Conservation (phyloP, 1,140 invertebrate species). For the Hyphantria cunea region DNA sequence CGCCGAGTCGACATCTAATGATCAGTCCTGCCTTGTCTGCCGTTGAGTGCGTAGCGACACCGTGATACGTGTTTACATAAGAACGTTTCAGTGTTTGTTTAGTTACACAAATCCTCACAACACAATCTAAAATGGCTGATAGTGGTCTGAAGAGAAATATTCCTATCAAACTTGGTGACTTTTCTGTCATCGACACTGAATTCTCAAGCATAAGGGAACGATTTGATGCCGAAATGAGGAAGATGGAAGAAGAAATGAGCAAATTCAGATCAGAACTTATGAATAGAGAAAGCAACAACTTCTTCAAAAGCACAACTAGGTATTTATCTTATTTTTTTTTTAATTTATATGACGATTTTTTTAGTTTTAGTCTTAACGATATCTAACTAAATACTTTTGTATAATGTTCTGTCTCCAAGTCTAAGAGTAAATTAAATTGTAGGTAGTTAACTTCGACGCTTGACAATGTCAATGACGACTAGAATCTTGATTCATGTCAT, state of each 20-base stretch:
- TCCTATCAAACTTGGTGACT: conserved; percentile 96
- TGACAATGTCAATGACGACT: conserved; percentile 12
- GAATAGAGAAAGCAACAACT: conserved; percentile 94
- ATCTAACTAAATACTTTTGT: not conserved
- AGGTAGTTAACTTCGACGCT: not conserved
- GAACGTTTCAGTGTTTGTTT: conserved; percentile 76
- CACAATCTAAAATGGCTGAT: conserved; percentile 85
- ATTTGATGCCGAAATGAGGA: conserved; percentile 97
- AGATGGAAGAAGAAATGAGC: conserved; percentile 99
- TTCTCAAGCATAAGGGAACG: conserved; percentile 97
- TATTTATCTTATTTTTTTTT: conserved; percentile 74
- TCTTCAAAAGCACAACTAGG: conserved; percentile 94
- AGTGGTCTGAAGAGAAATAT: conserved; percentile 92
- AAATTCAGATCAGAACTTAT: conserved; percentile 96
- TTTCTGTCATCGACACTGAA: conserved; percentile 97
- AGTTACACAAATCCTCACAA: conserved; percentile 66
- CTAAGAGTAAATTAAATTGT: conserved; percentile 1
- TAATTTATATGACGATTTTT: not conserved
- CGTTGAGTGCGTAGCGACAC: conserved; percentile 62
- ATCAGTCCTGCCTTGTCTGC: conserved; percentile 76
- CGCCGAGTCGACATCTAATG: conserved; percentile 78
- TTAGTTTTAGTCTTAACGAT: no score
- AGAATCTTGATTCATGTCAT: conserved; percentile 19
- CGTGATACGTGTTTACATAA: conserved; percentile 75
- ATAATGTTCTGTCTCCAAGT: not conserved